A percentile compares a stretch with the other conserved stretches of the same genome.
Evolutionary conservation across 2,888 invertebrate species (phyloP).

Genomic region (Hedychridium roseum): DNA sequence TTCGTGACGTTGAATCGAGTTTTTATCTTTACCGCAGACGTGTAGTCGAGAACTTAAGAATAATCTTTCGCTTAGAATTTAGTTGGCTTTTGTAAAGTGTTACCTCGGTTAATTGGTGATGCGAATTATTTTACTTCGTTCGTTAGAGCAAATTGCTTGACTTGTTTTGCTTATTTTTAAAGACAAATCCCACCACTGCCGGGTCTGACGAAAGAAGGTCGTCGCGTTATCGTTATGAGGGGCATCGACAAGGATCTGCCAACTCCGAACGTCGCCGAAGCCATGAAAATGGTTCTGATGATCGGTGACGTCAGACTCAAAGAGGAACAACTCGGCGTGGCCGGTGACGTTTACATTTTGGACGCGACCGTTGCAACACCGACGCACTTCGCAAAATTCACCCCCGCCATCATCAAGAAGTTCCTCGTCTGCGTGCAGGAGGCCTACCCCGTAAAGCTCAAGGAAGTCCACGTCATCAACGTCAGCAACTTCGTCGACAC

Average conservation of each 20-base stretch:
- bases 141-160: too few relatives aligned
- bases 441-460: constrained; percentile 87
- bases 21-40: too few relatives aligned
- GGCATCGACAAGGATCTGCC: constrained; percentile 76
- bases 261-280: constrained; percentile 77
- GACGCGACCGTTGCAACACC: constrained; percentile 83
- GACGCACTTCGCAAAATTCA: constrained; percentile 84
- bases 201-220: constrained; percentile 81
- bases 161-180: constrained; percentile 50
- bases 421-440: constrained; percentile 86
- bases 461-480: constrained; percentile 87
- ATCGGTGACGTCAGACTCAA: constrained; percentile 81
- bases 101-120: too few relatives aligned
- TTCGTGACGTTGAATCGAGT: too few relatives aligned
- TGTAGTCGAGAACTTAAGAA: too few relatives aligned
- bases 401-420: constrained; percentile 83
- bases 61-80: too few relatives aligned
- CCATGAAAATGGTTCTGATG: constrained; percentile 84
- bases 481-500: constrained; percentile 85
- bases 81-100: too few relatives aligned
- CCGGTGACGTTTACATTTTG: constrained; percentile 83
- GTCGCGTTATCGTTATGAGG: constrained; percentile 79
- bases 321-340: constrained; percentile 82
- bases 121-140: too few relatives aligned
- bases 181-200: constrained; percentile 83